phyloP scores from a whole-genome alignment of 1,140 invertebrate species.

The Drosophila tsacasi region DNA sequence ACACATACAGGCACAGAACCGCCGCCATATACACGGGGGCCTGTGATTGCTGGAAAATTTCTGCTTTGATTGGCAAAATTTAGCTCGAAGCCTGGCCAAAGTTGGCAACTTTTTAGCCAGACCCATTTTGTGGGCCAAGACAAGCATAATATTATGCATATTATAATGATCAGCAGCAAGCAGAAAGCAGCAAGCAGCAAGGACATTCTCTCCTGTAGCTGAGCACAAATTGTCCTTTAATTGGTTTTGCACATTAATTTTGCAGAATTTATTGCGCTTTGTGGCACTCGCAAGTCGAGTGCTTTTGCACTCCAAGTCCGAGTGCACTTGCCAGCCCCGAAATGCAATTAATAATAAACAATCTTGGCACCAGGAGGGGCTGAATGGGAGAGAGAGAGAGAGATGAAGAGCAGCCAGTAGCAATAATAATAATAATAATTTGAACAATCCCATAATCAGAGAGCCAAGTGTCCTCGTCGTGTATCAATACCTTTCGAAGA shows the following conservation, averaged over 20 bases:
- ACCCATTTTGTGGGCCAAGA: slow-evolving; percentile 51
- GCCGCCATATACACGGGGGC: slow-evolving; percentile 1
- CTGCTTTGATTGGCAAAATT: slow-evolving; percentile 60
- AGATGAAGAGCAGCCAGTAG: slow-evolving; percentile 2
- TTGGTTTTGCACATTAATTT: slow-evolving; percentile 81
- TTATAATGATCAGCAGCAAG: slow-evolving; percentile 65
- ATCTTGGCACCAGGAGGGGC: slow-evolving; percentile 53
- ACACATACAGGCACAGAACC: no score
- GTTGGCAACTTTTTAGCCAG: slow-evolving; percentile 54
- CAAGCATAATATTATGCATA: slow-evolving; percentile 76
- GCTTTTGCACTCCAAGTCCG: slow-evolving; percentile 11
- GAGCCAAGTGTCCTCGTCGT: slow-evolving; percentile 2
- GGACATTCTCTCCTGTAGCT: slow-evolving; percentile 36
- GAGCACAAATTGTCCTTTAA: slow-evolving; percentile 76
- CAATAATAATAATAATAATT: slow-evolving; percentile 30
- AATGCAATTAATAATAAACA: slow-evolving; percentile 79
- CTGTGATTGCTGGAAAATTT: slow-evolving; percentile 43
- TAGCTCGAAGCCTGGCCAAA: slow-evolving; percentile 44
- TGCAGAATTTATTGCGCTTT: slow-evolving; percentile 78
- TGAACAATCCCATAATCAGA: slow-evolving; percentile 14
- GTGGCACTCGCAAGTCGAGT: slow-evolving; percentile 9
- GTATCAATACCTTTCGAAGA: slow-evolving; percentile 27
- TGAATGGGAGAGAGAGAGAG: neutral
- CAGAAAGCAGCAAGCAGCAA: slow-evolving; percentile 34
- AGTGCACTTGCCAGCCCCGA: slow-evolving; percentile 37